A percentile compares a stretch with the other conserved stretches of the same genome.
These are phyloP conservation scores for Macaria liturata DNA, from an alignment of 2,888 invertebrate species.

Conservation along the genomic window DNA sequence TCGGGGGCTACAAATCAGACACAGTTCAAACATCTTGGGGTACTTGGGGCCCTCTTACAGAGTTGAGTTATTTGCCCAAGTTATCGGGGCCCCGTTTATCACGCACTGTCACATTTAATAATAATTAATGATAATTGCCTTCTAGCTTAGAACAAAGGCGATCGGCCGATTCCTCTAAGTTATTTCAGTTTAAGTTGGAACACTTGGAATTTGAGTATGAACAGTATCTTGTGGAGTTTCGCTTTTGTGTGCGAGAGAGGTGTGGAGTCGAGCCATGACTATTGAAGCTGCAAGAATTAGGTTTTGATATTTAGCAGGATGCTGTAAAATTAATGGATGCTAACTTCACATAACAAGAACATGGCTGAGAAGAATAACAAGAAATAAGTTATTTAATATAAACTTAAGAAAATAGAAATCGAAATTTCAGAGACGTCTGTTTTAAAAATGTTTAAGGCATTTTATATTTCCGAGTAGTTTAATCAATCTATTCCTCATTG, in stretches of 20 bases:
- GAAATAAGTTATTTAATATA: too few species aligned
- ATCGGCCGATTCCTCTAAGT: conserved; percentile 81
- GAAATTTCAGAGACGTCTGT: too few species aligned
- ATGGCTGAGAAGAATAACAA: too few species aligned
- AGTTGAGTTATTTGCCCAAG: conserved; percentile 78
- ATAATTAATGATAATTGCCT: conserved; percentile 83
- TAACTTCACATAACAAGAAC: too few species aligned
- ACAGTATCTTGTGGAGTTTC: conserved; percentile 78
- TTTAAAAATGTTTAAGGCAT: too few species aligned
- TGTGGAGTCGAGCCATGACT: conserved; percentile 41
- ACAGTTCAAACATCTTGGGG: conserved; percentile 44
- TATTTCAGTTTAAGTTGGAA: conserved; percentile 79
- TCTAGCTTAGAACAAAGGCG: conserved; percentile 80
- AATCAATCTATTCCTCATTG: too few species aligned
- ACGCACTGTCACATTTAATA: conserved; percentile 80
- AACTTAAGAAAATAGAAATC: too few species aligned
- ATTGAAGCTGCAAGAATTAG: not conserved
- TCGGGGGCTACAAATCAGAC: conserved; percentile 56
- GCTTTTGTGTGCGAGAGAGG: conserved; percentile 43
- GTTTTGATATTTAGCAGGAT: not conserved
- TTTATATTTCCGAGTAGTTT: too few species aligned
- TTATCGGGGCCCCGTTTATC: conserved; percentile 80
- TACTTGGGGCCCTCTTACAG: conserved; percentile 44
- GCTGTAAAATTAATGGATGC: not conserved
- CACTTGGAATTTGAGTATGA: conserved; percentile 78